Percentiles rank a stretch among this genome's conserved stretches.
Evolutionary conservation across 2,797 vertebrate species (phyloP).

Genomic region (Hyperoplus lanceolatus): DNA sequence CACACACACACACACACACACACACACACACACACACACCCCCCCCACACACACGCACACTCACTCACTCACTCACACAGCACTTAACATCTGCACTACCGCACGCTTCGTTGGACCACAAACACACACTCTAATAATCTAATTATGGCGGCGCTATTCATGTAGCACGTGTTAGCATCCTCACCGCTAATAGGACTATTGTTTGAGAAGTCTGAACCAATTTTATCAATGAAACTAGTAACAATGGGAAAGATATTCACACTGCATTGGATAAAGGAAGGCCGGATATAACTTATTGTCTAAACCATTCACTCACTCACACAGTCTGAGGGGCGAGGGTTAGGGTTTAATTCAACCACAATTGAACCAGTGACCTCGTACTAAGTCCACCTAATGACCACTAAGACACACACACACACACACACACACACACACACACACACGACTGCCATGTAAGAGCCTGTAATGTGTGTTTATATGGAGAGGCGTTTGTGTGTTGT

Average conservation of each 20-base stretch:
- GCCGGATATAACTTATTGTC: not conserved
- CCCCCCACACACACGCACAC: conserved; percentile 6
- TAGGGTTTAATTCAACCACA: conserved; percentile 23
- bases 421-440: conserved; percentile 25
- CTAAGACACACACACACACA: not conserved
- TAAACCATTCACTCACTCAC: not conserved
- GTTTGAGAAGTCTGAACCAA: conserved; percentile 22
- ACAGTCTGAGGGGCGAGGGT: not conserved
- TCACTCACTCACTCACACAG: too few relatives aligned
- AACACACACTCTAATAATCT: conserved; percentile 18
- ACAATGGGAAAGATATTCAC: conserved; percentile 8
- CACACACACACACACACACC: not conserved
- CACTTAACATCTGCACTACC: not conserved
- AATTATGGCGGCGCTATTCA: not conserved
- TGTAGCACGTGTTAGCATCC: not conserved
- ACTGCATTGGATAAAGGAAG: not conserved
- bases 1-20: conserved; percentile 12
- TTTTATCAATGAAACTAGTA: not conserved
- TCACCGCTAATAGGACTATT: not conserved
- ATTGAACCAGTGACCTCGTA: conserved; percentile 13
- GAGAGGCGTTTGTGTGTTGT: too few relatives aligned
- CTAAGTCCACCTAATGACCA: conserved; percentile 16
- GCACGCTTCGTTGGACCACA: conserved; percentile 34
- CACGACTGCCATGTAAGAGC: not conserved
- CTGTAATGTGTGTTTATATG: too few relatives aligned